Percentiles rank a stretch among this genome's conserved stretches.
Conservation (phyloP, 1,140 invertebrate genomes). For the Andrena cerasifolii region DNA sequence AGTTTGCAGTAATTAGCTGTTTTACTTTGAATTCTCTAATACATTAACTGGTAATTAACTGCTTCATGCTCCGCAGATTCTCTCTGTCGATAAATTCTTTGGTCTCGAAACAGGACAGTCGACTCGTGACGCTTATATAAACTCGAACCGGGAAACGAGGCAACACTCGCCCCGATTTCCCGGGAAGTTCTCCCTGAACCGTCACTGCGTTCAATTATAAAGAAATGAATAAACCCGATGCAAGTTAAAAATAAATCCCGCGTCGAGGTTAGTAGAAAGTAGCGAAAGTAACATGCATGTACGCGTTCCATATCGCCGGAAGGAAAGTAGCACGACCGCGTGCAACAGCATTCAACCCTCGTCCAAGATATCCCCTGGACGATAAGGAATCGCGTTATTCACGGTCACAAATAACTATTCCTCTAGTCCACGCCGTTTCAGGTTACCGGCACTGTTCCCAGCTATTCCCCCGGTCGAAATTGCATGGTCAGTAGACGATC, state of each 20-base stretch:
- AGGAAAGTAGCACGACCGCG: not conserved
- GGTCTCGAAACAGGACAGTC: not conserved
- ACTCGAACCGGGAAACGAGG: conserved; percentile 13
- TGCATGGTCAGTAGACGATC: conserved; percentile 5
- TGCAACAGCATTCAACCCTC: not conserved
- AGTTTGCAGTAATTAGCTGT: conserved; percentile 37
- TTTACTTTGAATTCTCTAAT: conserved; percentile 32
- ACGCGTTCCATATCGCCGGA: too few relatives aligned
- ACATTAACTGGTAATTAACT: conserved; percentile 41
- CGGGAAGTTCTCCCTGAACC: conserved; percentile 12
- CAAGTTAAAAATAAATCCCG: too few relatives aligned
- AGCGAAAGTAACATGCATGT: too few relatives aligned
- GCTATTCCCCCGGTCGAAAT: conserved; percentile 2
- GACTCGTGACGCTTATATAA: not conserved
- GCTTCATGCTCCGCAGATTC: conserved; percentile 19
- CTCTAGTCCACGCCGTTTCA: not conserved
- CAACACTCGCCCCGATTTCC: not conserved
- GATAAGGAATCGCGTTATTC: conserved; percentile 10
- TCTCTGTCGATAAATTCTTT: conserved; percentile 32
- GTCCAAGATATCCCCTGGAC: not conserved
- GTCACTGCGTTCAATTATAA: too few relatives aligned
- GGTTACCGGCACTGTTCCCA: not conserved
- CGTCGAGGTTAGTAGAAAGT: too few relatives aligned
- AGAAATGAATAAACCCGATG: too few relatives aligned
- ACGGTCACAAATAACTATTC: not conserved